Evolutionary conservation across 2,888 invertebrate species (phyloP).

Genomic region (Tetheella fluctuosa): DNA sequence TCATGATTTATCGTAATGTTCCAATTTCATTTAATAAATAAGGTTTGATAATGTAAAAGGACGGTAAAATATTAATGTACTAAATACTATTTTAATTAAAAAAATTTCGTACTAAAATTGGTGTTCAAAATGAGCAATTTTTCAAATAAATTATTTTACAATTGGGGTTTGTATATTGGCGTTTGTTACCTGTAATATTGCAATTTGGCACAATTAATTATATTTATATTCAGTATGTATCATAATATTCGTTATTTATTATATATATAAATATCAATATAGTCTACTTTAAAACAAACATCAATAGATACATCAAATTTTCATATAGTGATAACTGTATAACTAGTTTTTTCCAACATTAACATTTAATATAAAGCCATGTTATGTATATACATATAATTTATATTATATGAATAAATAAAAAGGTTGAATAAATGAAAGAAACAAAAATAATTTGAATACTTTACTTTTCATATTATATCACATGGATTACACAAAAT

Average conservation of each 20-base stretch:
- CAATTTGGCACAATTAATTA: slow-evolving; percentile 67
- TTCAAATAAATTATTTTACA: slow-evolving; percentile 31
- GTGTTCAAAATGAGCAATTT: slow-evolving; percentile 60
- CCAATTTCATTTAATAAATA: slow-evolving; percentile 17
- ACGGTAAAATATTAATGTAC: slow-evolving; percentile 44
- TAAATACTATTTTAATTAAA: slow-evolving; percentile 31
- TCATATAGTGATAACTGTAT: slow-evolving; percentile 38
- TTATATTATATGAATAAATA: slow-evolving; percentile 52
- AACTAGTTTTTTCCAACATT: slow-evolving; percentile 49
- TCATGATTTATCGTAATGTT: neutral
- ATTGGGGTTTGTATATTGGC: slow-evolving; percentile 64
- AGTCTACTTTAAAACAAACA: slow-evolving; percentile 56
- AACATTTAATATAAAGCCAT: slow-evolving; percentile 63
- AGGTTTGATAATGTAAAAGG: slow-evolving; percentile 34
- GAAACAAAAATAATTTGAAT: slow-evolving; percentile 64
- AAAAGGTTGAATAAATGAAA: slow-evolving; percentile 60
- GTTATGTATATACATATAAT: slow-evolving; percentile 52
- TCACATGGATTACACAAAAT: slow-evolving; percentile 72
- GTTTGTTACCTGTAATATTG: slow-evolving; percentile 69
- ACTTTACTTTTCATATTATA: slow-evolving; percentile 76
- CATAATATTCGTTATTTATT: slow-evolving; percentile 22
- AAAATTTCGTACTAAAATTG: slow-evolving; percentile 40
- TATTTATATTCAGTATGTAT: slow-evolving; percentile 31
- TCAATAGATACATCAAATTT: slow-evolving; percentile 53
- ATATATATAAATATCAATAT: slow-evolving; percentile 41